Conservation (phyloP, 2,888 invertebrate species). For the Eupithecia vulgata region DNA sequence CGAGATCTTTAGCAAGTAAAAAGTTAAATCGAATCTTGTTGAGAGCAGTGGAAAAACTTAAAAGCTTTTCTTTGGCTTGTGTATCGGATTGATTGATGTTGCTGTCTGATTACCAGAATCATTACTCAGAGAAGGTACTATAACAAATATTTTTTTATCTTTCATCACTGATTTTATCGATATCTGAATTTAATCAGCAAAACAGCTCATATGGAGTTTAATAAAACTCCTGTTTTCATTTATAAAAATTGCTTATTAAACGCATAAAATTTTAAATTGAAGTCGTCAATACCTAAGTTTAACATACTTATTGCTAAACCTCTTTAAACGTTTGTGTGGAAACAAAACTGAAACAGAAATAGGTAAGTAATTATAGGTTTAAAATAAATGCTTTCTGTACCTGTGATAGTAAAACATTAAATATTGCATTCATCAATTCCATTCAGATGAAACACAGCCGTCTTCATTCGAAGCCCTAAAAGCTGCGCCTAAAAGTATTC, state of each 20-base stretch:
- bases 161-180: background rate
- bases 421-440: background rate
- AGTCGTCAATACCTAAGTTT: too few species aligned
- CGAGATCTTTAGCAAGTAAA: conserved; percentile 25
- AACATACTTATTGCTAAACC: background rate
- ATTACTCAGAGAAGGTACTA: background rate
- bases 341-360: background rate
- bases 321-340: background rate
- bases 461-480: background rate
- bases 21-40: conserved; percentile 24
- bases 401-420: background rate
- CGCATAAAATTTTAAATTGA: too few species aligned
- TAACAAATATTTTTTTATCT: background rate
- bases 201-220: background rate
- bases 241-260: too few species aligned
- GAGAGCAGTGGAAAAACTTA: conserved; percentile 14
- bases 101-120: background rate
- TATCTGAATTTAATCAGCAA: background rate
- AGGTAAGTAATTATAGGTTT: background rate
- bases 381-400: background rate
- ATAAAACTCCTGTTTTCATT: background rate
- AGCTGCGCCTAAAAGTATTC: background rate
- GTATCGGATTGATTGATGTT: conserved; percentile 28
- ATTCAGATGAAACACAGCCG: background rate
- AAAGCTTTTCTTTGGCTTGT: conserved; percentile 26